Evolutionary conservation across 2,888 invertebrate genomes (phyloP).

Genomic region (Troides aeacus): DNA sequence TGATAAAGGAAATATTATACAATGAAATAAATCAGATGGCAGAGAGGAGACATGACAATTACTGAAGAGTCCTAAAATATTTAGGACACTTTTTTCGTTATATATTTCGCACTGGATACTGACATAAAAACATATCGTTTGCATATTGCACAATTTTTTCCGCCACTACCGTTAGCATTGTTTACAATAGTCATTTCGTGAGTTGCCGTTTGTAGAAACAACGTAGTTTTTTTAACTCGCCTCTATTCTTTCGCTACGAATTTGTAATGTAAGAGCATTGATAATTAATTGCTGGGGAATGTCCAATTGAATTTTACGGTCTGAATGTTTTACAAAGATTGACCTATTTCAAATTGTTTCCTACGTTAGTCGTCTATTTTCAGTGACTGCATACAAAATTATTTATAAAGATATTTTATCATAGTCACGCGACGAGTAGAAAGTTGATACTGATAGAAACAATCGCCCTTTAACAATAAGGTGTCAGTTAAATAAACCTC

Average conservation of each 20-base stretch:
- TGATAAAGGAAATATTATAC: background rate
- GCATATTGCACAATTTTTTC: conserved; percentile 5
- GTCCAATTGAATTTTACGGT: conserved; percentile 14
- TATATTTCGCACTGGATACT: background rate
- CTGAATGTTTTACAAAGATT: background rate
- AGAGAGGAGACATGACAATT: background rate
- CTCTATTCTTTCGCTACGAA: conserved; percentile 7
- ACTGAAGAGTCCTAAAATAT: background rate
- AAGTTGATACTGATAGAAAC: too few species aligned
- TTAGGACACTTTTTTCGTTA: background rate
- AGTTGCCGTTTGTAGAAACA: background rate
- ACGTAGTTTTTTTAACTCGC: conserved; percentile 13
- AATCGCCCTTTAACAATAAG: too few species aligned
- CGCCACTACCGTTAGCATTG: conserved; percentile 4
- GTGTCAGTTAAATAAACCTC: too few species aligned
- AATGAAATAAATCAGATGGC: conserved; percentile 1
- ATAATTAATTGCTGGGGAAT: conserved; percentile 7
- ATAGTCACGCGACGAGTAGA: too few species aligned
- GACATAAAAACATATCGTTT: background rate
- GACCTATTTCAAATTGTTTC: background rate
- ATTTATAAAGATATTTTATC: too few species aligned
- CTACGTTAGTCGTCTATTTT: too few species aligned
- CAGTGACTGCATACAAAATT: too few species aligned
- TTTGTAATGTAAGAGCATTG: background rate
- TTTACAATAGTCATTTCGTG: conserved; percentile 7